Evolutionary conservation across 2,113 vertebrate genomes (phyloP).

Genomic region (Proteles cristata): DNA sequence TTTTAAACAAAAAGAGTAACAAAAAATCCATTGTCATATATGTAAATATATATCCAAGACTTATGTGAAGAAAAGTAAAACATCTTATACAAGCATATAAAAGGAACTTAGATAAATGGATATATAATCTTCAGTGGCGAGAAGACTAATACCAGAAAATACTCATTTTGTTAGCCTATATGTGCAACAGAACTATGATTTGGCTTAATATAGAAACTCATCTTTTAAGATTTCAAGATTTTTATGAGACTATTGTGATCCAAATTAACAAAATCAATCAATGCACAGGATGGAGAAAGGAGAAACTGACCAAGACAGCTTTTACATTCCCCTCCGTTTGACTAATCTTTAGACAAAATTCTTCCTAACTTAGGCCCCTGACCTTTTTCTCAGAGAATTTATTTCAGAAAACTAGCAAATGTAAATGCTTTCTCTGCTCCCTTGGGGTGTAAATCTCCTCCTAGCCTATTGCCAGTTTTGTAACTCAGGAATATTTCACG

Average conservation of each 20-base stretch:
- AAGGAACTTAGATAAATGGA: neutral
- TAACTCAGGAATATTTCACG: neutral
- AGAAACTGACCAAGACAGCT: neutral
- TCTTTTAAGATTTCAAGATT: neutral
- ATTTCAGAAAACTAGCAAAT: neutral
- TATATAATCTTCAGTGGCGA: neutral
- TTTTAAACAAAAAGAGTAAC: neutral
- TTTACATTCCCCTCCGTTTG: neutral
- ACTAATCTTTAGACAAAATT: neutral
- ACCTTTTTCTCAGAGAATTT: neutral
- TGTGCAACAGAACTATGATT: neutral
- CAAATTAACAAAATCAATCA: neutral
- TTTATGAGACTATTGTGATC: neutral
- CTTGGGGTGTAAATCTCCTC: neutral
- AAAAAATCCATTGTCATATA: neutral
- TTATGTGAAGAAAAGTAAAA: neutral
- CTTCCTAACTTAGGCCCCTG: neutral
- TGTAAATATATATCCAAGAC: neutral
- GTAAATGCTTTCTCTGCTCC: neutral
- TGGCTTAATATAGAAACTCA: neutral
- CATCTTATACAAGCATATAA: neutral
- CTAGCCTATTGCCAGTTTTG: neutral
- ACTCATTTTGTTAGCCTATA: neutral
- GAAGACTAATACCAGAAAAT: neutral
- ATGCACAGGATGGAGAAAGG: neutral